phyloP scores from a whole-genome alignment of 1,140 invertebrate species.

The Sinella curviseta region DNA sequence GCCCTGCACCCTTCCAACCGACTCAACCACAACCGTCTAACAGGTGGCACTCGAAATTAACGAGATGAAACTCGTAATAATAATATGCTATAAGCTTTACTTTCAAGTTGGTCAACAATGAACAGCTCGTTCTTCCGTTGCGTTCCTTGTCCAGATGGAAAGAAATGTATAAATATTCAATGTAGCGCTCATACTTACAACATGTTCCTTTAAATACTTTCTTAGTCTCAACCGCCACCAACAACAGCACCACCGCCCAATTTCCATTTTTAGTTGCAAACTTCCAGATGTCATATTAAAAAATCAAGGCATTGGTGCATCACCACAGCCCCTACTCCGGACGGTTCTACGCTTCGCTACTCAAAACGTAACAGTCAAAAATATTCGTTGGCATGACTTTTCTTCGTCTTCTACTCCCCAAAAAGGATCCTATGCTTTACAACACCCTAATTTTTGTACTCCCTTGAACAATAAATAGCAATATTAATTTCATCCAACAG shows the following conservation, averaged over 20 bases:
- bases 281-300: neutral
- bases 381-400: neutral
- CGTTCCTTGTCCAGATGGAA: neutral
- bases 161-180: neutral
- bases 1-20: neutral
- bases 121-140: neutral
- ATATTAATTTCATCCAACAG: neutral
- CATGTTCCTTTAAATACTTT: neutral
- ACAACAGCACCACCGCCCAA: neutral
- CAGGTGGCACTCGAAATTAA: neutral
- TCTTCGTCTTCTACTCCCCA: neutral
- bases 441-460: neutral
- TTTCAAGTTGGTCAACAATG: too few species aligned
- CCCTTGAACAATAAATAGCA: neutral
- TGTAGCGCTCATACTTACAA: neutral
- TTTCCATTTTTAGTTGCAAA: neutral
- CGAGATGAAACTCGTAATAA: neutral
- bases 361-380: neutral
- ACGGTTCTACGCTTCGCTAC: neutral
- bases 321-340: neutral
- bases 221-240: too few species aligned
- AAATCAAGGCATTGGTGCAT: neutral
- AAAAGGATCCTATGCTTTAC: neutral
- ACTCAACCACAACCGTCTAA: neutral
- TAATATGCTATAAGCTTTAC: too few species aligned